Base-by-base conservation (phyloP, 2,113 vertebrate genomes). In the Chrysemys picta region DNA sequence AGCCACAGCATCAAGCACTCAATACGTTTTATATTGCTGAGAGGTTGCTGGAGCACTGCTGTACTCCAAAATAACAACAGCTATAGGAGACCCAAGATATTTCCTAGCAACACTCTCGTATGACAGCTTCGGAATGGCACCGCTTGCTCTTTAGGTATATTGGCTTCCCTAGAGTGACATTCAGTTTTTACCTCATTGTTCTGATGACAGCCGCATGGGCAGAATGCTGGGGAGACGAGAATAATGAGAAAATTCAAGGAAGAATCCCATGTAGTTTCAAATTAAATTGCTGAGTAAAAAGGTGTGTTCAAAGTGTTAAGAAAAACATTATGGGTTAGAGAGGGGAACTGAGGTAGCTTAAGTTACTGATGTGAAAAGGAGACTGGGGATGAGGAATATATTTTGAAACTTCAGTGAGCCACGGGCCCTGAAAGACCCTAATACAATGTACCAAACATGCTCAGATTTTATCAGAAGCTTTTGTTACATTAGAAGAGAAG, bases 71-170 rank as follows among this genome's bases (percentile, higher is more conserved):
- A n/a, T 45, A 53, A 84, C 42, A 2, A 3, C 14, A 79, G 16
- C 19, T 91, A 54, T 54, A 89, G 87, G 53, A 94, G 85, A 88
- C 0, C 0, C 3, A 1, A 47, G 1, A 0, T 3, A 0, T 82
- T 45, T 75, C 86, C 95, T 87, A 87, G 84, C 93, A 78, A 47
- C 52, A 90, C 45, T 17, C 5, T 89, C 4, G 6, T 47, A 22
- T 3, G 10, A 27, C 25, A 83, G 4, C 16, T 92, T 90, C 57
- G 88, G 84, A 93, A 87, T 29, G 0, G 2, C 50, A 8, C 53
- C 31, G 8, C 75, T 92, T 91, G 19, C 65, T 88, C 89, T 7
- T 4, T 11, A 83, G 57, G 45, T 31, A 80, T 0, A 0, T 6
- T 27, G 8, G 1, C n/a, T 88, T 87, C 69, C 19, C 54, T 65